A percentile compares a stretch with the other conserved stretches of the same genome.
These are phyloP conservation scores for Platalea minor DNA, from an alignment of 2,797 vertebrate genomes.

Conservation along the genomic window DNA sequence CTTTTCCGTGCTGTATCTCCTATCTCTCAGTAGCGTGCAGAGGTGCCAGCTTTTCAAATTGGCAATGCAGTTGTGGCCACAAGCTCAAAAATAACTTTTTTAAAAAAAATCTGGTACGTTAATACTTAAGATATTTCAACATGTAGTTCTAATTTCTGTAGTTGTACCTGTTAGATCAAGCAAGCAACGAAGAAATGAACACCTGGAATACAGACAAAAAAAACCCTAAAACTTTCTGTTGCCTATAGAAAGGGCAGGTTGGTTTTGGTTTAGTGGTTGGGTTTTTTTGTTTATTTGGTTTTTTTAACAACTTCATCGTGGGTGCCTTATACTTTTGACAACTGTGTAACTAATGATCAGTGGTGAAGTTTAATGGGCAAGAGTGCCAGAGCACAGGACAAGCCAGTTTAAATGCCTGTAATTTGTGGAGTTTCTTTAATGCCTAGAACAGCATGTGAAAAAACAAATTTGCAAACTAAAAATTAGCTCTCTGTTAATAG, in stretches of 20 bases:
- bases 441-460: neutral
- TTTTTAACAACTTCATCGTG: neutral
- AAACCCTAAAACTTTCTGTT: neutral
- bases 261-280: neutral
- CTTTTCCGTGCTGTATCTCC: neutral
- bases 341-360: neutral
- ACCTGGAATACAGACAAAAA: neutral
- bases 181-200: neutral
- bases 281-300: neutral
- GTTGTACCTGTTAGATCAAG: neutral
- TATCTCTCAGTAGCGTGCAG: neutral
- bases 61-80: neutral
- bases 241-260: neutral
- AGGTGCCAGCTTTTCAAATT: neutral
- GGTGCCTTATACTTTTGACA: neutral
- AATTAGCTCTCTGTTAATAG: neutral
- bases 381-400: neutral
- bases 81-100: neutral
- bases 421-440: neutral
- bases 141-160: neutral
- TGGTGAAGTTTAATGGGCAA: neutral
- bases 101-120: neutral
- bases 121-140: neutral
- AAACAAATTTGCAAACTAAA: neutral
- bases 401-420: neutral